Percentiles rank a stretch among this genome's conserved stretches.
Evolutionary conservation across 2,888 invertebrate genomes (phyloP).

Genomic region (Hydriomena furcata): DNA sequence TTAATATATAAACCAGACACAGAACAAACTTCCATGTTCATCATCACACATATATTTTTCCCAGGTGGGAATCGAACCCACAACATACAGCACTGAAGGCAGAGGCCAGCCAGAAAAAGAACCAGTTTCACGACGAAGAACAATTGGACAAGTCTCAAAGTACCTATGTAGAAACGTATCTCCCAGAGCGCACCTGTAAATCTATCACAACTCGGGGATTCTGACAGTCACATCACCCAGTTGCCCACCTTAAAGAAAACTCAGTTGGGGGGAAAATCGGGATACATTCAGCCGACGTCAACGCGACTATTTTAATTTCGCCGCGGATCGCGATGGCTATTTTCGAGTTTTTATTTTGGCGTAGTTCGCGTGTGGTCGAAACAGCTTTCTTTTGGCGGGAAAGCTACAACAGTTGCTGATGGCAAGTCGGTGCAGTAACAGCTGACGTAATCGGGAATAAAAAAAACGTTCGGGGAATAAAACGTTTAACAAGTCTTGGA

Average conservation of each 20-base stretch:
- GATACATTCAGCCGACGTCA: constrained; percentile 44
- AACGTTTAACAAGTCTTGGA: neutral
- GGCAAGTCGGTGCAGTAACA: constrained; percentile 55
- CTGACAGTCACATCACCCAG: no score
- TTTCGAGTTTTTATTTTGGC: constrained; percentile 81
- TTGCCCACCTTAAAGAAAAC: constrained; percentile 37
- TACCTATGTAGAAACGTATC: no score
- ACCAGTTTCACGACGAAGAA: no score
- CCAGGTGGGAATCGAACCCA: no score
- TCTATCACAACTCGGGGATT: no score
- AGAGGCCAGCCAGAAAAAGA: no score
- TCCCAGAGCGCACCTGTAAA: no score
- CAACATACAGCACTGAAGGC: no score
- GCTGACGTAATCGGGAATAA: constrained; percentile 17
- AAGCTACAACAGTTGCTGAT: constrained; percentile 63
- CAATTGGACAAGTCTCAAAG: no score
- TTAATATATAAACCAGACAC: no score
- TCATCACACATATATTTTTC: no score
- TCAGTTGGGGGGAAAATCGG: constrained; percentile 71
- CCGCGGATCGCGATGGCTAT: constrained; percentile 71
- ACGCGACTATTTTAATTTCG: constrained; percentile 72
- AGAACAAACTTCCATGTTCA: no score
- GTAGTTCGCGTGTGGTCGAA: constrained; percentile 81
- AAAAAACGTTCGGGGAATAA: neutral
- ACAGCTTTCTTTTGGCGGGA: constrained; percentile 74